phyloP scores from a whole-genome alignment of 2,113 vertebrate genomes.

The Mobula hypostoma region DNA sequence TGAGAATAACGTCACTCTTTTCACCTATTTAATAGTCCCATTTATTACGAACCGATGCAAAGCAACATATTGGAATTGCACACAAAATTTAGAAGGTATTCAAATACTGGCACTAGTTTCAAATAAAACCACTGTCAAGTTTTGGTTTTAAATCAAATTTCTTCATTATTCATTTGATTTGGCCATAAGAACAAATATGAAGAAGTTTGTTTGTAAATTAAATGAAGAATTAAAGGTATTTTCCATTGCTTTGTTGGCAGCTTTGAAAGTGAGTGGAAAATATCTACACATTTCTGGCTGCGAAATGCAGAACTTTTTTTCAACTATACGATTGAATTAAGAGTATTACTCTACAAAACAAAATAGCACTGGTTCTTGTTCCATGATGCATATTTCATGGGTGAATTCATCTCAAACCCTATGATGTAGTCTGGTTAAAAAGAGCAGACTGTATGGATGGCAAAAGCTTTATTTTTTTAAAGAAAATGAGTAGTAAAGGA shows the following conservation, averaged over 20 bases:
- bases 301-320: background rate
- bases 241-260: constrained; percentile 3
- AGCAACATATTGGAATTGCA: background rate
- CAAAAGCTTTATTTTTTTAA: background rate
- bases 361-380: constrained; percentile 20
- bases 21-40: background rate
- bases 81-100: background rate
- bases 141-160: background rate
- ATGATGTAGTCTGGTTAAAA: constrained; percentile 3
- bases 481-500: background rate
- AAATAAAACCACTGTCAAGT: background rate
- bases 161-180: background rate
- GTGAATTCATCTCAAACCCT: background rate
- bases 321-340: constrained; percentile 7
- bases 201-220: background rate
- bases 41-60: background rate
- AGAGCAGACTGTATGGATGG: background rate
- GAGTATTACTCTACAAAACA: constrained; percentile 17
- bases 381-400: constrained; percentile 21
- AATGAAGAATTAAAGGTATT: background rate
- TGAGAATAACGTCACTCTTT: background rate
- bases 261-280: constrained; percentile 17
- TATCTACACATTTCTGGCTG: constrained; percentile 5
- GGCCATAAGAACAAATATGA: background rate
- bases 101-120: background rate